Percentiles rank a stretch among this genome's conserved stretches.
Conservation (phyloP, 2,113 vertebrate genomes). For the Pedetes capensis region DNA sequence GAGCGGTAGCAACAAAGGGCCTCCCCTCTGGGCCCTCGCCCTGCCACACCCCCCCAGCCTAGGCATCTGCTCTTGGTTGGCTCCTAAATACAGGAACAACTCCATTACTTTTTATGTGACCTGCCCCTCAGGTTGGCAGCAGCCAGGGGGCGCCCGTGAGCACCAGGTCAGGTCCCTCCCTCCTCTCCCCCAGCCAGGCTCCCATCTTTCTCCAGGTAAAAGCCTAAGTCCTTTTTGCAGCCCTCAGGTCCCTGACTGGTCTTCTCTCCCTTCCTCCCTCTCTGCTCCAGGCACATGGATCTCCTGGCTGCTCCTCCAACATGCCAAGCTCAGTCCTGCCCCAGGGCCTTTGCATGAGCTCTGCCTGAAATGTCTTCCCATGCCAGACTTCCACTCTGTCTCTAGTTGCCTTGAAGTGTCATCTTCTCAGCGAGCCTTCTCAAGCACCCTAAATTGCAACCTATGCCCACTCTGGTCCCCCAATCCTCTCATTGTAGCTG, state of each 20-base stretch:
- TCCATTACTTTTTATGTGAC: too few species aligned
- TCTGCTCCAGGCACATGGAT: background rate
- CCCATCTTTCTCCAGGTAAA: background rate
- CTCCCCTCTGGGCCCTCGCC: too few species aligned
- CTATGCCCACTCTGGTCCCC: background rate
- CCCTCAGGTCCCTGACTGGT: rapidly evolving
- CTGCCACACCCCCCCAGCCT: too few species aligned
- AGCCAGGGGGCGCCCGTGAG: background rate
- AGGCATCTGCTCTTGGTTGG: too few species aligned
- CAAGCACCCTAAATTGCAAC: background rate
- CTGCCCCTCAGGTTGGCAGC: too few species aligned
- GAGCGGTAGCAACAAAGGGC: too few species aligned
- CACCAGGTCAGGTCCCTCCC: background rate
- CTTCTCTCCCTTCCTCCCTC: rapidly evolving
- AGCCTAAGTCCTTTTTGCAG: background rate
- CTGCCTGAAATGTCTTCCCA: background rate
- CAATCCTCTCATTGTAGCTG: background rate
- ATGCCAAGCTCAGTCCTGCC: rapidly evolving
- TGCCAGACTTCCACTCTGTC: background rate
- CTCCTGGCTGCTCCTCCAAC: background rate
- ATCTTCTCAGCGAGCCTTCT: background rate
- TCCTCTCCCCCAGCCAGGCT: too few species aligned
- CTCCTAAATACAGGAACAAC: too few species aligned
- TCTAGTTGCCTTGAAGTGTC: background rate
- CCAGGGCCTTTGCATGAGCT: background rate